phyloP scores from a whole-genome alignment of 2,888 invertebrate genomes.

The Calliphora vomitoria region DNA sequence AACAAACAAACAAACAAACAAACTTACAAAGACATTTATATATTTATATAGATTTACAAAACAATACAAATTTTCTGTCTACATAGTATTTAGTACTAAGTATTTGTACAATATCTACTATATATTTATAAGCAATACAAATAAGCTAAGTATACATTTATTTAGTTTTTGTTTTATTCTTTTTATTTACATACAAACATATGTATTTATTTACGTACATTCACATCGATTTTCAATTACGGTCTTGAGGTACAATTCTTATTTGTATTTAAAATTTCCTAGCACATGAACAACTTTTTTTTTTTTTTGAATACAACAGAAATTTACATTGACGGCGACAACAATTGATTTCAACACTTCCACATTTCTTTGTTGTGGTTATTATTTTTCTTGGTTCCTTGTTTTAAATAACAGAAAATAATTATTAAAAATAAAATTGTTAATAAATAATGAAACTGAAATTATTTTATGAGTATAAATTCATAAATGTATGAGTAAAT shows the following conservation, averaged over 20 bases:
- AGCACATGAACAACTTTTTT: background rate
- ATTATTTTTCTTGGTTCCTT: conserved; percentile 35
- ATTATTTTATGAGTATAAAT: conserved; percentile 9
- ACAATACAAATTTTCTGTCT: background rate
- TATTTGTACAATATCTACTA: background rate
- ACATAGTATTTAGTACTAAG: background rate
- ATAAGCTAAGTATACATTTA: background rate
- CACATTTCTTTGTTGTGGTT: conserved; percentile 58
- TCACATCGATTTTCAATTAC: conserved; percentile 65
- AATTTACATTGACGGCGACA: conserved; percentile 37
- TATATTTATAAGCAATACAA: conserved; percentile 15
- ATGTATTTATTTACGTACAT: background rate
- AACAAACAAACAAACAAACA: too few species aligned
- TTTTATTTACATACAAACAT: conserved; percentile 1
- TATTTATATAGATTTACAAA: too few species aligned
- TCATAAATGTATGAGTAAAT: background rate
- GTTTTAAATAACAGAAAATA: conserved; percentile 35
- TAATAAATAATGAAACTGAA: conserved; percentile 39
- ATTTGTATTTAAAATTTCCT: conserved; percentile 3
- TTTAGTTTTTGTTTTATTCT: conserved; percentile 11
- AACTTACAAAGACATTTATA: too few species aligned
- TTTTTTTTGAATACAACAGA: too few species aligned
- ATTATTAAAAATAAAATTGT: conserved; percentile 34
- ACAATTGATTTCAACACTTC: conserved; percentile 59
- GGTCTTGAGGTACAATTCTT: conserved; percentile 20